Percentiles rank a stretch among this genome's conserved stretches.
phyloP scores from a whole-genome alignment of 2,797 vertebrate genomes.

The Hydrophis major region DNA sequence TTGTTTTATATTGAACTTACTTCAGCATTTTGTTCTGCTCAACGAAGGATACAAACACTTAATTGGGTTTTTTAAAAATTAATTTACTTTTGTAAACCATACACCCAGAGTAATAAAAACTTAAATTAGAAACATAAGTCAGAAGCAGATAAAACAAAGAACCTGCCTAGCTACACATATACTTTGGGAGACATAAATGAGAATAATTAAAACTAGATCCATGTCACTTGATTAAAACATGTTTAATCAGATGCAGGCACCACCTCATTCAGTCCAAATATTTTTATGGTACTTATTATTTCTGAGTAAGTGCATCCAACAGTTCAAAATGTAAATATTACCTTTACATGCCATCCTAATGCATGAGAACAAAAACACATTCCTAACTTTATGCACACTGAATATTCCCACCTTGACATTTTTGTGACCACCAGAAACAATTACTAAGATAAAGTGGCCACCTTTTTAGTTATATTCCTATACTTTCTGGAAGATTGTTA shows the following conservation, averaged over 20 bases:
- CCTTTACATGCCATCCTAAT: neutral
- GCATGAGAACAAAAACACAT: neutral
- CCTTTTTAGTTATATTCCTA: neutral
- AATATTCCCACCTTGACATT: neutral
- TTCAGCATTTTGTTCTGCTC: constrained; percentile 1
- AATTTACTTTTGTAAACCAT: neutral
- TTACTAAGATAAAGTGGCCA: neutral
- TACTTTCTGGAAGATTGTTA: neutral
- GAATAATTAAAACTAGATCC: neutral
- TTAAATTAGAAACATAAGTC: neutral
- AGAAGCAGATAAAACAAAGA: neutral
- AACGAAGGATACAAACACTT: neutral
- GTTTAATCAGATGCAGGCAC: neutral
- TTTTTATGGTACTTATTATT: neutral
- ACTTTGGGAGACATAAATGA: neutral
- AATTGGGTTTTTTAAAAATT: neutral
- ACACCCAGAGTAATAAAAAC: neutral
- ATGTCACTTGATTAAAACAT: neutral
- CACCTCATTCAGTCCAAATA: neutral
- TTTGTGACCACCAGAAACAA: neutral
- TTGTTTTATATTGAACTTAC: neutral
- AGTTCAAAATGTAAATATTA: neutral
- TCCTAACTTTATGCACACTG: neutral
- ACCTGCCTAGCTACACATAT: neutral
- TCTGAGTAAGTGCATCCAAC: neutral